Conservation (phyloP, 2,888 invertebrate species). For the Boloria selene region DNA sequence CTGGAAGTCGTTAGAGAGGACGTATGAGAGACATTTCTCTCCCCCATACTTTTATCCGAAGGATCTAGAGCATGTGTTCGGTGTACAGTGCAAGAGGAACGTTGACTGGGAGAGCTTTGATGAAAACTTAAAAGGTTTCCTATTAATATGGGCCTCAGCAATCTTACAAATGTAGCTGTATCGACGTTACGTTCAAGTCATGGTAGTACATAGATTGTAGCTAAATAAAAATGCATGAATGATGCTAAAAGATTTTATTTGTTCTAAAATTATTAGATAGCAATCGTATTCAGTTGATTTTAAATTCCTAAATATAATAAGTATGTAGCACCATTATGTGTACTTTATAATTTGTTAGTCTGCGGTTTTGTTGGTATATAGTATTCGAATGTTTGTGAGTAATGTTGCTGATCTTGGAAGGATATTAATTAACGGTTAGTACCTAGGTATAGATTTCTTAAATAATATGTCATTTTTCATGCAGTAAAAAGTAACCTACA, state of each 20-base stretch:
- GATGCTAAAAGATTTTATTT: neutral
- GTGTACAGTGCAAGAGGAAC: conserved; percentile 53
- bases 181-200: conserved; percentile 4
- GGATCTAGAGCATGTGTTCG: conserved; percentile 54
- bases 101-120: conserved; percentile 61
- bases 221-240: conserved; percentile 4
- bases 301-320: no score
- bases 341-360: no score
- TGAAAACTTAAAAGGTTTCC: conserved; percentile 79
- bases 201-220: conserved; percentile 2
- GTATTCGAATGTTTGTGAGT: no score
- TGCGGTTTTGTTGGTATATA: no score
- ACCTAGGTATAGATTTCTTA: no score
- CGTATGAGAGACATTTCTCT: conserved; percentile 45
- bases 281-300: no score
- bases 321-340: no score
- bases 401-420: no score
- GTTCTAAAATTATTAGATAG: no score
- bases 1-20: conserved; percentile 42
- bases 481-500: no score
- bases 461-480: no score
- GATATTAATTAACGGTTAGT: no score
- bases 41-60: conserved; percentile 59
- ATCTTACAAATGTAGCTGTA: conserved; percentile 64
- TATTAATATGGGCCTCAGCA: conserved; percentile 62